Conservation (phyloP, 1,140 invertebrate genomes). For the Episyrphus balteatus region DNA sequence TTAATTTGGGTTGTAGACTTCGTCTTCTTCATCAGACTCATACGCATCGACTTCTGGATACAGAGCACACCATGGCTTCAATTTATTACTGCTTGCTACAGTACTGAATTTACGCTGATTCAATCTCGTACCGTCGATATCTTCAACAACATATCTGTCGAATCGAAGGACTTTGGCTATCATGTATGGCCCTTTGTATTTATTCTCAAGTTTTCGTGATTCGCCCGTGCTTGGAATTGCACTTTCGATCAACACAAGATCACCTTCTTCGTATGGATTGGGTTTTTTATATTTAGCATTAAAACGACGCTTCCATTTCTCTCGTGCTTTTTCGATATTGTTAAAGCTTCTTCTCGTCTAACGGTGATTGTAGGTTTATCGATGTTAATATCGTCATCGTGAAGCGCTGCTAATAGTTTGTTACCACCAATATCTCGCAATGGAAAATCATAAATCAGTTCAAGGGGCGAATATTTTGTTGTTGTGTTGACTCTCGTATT, state of each 20-base stretch:
- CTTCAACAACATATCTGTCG: neutral
- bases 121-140: neutral
- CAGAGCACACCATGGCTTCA: neutral
- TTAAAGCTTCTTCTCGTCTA: neutral
- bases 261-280: neutral
- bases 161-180: neutral
- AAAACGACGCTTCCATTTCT: slow-evolving; percentile 1
- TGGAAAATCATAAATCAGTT: slow-evolving; percentile 3
- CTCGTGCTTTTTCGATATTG: slow-evolving; percentile 1
- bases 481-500: slow-evolving; percentile 1
- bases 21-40: neutral
- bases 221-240: neutral
- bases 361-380: neutral
- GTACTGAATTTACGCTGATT: neutral
- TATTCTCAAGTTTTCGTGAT: neutral
- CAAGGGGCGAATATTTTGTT: slow-evolving; percentile 1
- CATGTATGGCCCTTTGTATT: neutral
- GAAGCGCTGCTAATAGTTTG: no score
- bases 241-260: neutral
- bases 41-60: neutral
- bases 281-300: slow-evolving; percentile 2
- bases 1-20: neutral
- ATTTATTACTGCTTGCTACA: neutral
- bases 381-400: neutral
- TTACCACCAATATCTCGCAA: neutral